These are phyloP conservation scores for Hyppa rectilinea DNA, from an alignment of 2,888 invertebrate species.

Conservation along the genomic window DNA sequence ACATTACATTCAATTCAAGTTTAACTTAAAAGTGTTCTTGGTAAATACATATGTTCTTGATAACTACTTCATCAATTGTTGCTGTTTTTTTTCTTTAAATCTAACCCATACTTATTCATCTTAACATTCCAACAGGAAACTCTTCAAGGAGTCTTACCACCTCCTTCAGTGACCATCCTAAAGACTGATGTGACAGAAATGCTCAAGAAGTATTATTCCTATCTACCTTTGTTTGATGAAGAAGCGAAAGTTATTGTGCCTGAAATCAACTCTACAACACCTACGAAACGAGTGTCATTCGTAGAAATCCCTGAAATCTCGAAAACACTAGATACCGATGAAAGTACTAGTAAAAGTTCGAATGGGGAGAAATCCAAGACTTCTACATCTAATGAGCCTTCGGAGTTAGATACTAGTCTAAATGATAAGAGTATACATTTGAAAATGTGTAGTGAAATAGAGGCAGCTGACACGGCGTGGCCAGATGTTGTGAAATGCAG, in stretches of 20 bases:
- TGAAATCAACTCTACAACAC: conserved; percentile 80
- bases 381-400: conserved; percentile 62
- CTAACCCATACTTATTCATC: not conserved
- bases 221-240: conserved; percentile 87
- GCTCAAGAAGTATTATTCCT: conserved; percentile 90
- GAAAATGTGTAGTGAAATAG: conserved; percentile 79
- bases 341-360: conserved; percentile 43
- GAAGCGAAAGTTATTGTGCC: conserved; percentile 74
- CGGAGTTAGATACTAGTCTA: conserved; percentile 77
- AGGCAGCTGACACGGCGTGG: conserved; percentile 88
- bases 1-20: not conserved
- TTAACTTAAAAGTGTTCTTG: not conserved
- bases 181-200: conserved; percentile 92
- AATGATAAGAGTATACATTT: conserved; percentile 80
- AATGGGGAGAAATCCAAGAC: conserved; percentile 51
- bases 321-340: conserved; percentile 45
- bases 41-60: too few species aligned
- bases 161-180: conserved; percentile 93
- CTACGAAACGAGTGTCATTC: conserved; percentile 84
- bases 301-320: conserved; percentile 79
- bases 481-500: conserved; percentile 92
- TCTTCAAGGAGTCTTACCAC: conserved; percentile 93
- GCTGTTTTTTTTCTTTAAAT: not conserved
- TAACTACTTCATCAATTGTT: not conserved
- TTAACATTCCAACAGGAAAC: conserved; percentile 85